Percentiles rank a stretch among this genome's conserved stretches.
phyloP scores from a whole-genome alignment of 2,888 invertebrate species.

The Cephonodes hylas region DNA sequence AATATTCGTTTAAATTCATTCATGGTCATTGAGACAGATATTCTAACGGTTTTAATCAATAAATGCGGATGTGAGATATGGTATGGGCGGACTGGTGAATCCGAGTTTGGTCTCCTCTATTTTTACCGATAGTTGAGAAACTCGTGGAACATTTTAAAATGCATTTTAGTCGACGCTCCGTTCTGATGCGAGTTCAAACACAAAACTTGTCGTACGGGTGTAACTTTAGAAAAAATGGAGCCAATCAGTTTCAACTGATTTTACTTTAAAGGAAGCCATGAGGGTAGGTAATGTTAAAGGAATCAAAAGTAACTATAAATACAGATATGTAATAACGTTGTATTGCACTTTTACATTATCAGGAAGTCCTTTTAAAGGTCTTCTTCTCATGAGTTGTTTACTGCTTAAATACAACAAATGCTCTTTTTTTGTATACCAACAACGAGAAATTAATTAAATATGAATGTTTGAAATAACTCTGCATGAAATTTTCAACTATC shows the following conservation, averaged over 20 bases:
- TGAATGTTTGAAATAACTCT: no score
- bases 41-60: not conserved
- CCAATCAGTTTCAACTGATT: conserved; percentile 43
- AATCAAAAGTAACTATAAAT: no score
- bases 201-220: conserved; percentile 57
- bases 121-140: conserved; percentile 20
- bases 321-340: no score
- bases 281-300: no score
- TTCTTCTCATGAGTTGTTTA: no score
- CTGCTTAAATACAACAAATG: no score
- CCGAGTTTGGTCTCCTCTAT: conserved; percentile 27
- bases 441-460: no score
- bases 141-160: conserved; percentile 43
- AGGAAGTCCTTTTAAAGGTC: no score
- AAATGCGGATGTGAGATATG: not conserved
- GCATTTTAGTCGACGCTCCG: conserved; percentile 35
- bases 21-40: not conserved
- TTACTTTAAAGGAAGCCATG: conserved; percentile 17
- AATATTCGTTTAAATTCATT: no score
- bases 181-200: conserved; percentile 56
- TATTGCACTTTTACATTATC: no score
- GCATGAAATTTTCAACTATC: no score
- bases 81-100: not conserved
- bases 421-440: no score
- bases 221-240: conserved; percentile 52